Conservation (phyloP, 2,888 invertebrate genomes). For the Balanococcus diminutus region DNA sequence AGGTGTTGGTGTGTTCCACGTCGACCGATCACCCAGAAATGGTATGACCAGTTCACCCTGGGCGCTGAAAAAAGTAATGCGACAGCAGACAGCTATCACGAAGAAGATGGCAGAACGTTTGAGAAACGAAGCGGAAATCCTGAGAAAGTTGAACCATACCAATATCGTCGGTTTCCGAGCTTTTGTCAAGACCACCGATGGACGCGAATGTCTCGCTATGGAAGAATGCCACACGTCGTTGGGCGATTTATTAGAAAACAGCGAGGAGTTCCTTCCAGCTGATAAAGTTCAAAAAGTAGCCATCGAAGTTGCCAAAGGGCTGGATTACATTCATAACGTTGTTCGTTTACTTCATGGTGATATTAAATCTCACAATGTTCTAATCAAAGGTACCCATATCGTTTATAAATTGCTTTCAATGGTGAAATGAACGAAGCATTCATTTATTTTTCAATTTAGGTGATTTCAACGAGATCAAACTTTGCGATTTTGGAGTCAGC, state of each 20-base stretch:
- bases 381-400: conserved; percentile 67
- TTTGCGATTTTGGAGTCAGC: conserved; percentile 86
- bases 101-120: conserved; percentile 67
- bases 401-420: background rate
- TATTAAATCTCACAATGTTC: conserved; percentile 81
- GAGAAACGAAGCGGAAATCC: conserved; percentile 73
- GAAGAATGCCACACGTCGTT: conserved; percentile 77
- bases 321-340: conserved; percentile 78
- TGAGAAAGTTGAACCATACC: conserved; percentile 74
- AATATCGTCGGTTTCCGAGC: conserved; percentile 81
- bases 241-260: conserved; percentile 75
- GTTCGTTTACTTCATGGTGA: conserved; percentile 79
- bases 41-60: conserved; percentile 79
- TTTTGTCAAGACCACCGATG: conserved; percentile 65
- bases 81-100: conserved; percentile 62
- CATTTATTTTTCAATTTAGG: too few species aligned
- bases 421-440: too few species aligned
- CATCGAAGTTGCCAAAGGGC: conserved; percentile 71
- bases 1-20: conserved; percentile 73
- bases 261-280: conserved; percentile 68
- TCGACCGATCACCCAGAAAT: conserved; percentile 74
- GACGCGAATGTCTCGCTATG: conserved; percentile 74
- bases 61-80: conserved; percentile 79
- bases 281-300: conserved; percentile 71
- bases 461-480: conserved; percentile 75